phyloP scores from a whole-genome alignment of 2,113 vertebrate species.

The Meleagris gallopavo region DNA sequence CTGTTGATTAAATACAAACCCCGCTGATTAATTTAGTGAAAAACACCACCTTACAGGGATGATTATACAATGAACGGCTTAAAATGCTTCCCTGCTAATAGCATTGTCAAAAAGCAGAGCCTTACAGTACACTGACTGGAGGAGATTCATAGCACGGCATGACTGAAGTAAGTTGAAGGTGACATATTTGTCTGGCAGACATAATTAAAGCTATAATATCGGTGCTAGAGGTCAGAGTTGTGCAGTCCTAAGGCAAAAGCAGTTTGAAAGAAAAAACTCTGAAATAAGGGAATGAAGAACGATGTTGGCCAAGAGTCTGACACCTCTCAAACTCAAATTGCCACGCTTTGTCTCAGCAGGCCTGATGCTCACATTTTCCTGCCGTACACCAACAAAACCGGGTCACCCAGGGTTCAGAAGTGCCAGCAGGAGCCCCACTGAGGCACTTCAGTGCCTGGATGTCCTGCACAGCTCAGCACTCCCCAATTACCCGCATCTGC shows the following conservation, averaged over 20 bases:
- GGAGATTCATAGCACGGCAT: not conserved
- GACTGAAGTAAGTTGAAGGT: not conserved
- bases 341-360: not conserved
- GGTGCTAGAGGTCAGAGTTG: constrained; percentile 65
- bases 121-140: not conserved
- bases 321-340: constrained; percentile 32
- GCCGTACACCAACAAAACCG: not conserved
- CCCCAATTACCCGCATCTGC: not conserved
- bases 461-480: not conserved
- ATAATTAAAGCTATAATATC: constrained; percentile 65
- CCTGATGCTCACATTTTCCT: not conserved
- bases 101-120: not conserved
- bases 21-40: constrained; percentile 37
- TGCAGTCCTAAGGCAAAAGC: constrained; percentile 75
- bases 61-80: not conserved
- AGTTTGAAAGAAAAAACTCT: constrained; percentile 14
- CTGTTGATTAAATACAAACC: constrained; percentile 28
- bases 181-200: constrained; percentile 57
- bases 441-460: not conserved
- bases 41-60: constrained; percentile 7
- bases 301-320: constrained; percentile 62
- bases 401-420: not conserved
- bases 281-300: constrained; percentile 76
- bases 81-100: not conserved
- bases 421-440: not conserved